Base-by-base conservation (phyloP, 2,888 invertebrate species). In the Nomada fucata region DNA sequence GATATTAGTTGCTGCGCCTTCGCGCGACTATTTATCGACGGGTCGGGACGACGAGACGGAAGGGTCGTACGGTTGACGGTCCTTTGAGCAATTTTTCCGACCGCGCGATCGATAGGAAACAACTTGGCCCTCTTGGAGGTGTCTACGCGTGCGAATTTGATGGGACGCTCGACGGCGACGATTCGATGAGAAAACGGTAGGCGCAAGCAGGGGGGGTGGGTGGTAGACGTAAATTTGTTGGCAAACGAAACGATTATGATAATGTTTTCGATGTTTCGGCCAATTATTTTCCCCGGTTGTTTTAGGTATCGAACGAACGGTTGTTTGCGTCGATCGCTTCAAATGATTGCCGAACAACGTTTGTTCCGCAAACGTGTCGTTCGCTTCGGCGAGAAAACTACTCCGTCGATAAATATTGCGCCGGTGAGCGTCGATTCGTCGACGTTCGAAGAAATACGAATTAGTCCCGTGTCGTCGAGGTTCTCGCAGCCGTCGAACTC, bases 1-100 rank as follows among this genome's bases (percentile, higher is more conserved):
- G 65, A 68, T 79, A 83, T 77, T 76, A 74, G 76, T 76, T 63
- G 72, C 63, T 60, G 61, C 75, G 53, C 61, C 60, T 53, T 50
- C 50, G 13, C 50, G 65, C 72, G 74, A 72, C 70, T 69, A 63
- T 53, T 71, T 26, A 59, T 44, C n/a, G 23, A 57, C 53, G 18
- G 29, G 74, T 50, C 55, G 23, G n/a, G 29, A 50, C 68, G 68
- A 59, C 59, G 50, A n/a, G 36, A 36, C 50, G 60, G n/a, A 47
- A 23, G 23, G 59, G 69, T 18, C 26, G 26, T n/a, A 23, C 15
- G 2, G 50, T n/a, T 53, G 53, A n/a, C 42, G n/a, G 52, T 72
- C 64, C 72, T 72, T 64, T 50, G 29, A 52, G 7, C 7, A 47
- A 29, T n/a, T 57, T 57, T 59, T 59, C 50, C 20, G 2, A 36